Evolutionary conservation across 2,888 invertebrate genomes (phyloP).

Genomic region (Acanthopleura granulata): DNA sequence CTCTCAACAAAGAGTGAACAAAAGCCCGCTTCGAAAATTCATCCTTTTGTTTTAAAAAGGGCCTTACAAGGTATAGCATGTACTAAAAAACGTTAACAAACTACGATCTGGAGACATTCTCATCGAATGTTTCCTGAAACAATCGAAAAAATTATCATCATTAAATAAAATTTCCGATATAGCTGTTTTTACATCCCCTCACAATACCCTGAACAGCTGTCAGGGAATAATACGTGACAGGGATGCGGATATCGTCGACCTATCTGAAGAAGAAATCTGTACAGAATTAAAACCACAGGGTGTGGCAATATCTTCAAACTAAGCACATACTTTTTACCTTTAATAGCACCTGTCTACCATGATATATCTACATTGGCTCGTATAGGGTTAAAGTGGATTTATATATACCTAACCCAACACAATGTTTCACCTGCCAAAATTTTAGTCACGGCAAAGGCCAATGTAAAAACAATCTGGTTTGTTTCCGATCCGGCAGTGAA

Average conservation of each 20-base stretch:
- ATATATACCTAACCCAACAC: not conserved
- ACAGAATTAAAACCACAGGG: not conserved
- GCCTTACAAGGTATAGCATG: no score
- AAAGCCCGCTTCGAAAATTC: no score
- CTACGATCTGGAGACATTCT: no score
- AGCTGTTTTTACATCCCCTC: not conserved
- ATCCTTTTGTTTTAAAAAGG: no score
- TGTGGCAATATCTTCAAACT: not conserved
- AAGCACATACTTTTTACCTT: not conserved
- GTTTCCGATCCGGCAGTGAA: not conserved
- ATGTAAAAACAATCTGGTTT: not conserved
- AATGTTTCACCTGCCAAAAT: not conserved
- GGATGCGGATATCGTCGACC: not conserved
- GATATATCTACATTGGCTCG: not conserved
- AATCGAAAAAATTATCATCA: no score
- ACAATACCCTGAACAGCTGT: not conserved
- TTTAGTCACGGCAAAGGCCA: not conserved
- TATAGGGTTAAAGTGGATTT: not conserved
- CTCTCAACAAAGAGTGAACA: no score
- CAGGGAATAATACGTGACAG: conserved; percentile 1
- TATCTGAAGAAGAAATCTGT: not conserved
- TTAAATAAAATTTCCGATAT: no score
- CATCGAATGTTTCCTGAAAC: no score
- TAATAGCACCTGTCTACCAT: not conserved
- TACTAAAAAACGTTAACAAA: no score